Percentiles rank a stretch among this genome's conserved stretches.
phyloP scores from a whole-genome alignment of 2,797 vertebrate species.

The Miichthys miiuy region DNA sequence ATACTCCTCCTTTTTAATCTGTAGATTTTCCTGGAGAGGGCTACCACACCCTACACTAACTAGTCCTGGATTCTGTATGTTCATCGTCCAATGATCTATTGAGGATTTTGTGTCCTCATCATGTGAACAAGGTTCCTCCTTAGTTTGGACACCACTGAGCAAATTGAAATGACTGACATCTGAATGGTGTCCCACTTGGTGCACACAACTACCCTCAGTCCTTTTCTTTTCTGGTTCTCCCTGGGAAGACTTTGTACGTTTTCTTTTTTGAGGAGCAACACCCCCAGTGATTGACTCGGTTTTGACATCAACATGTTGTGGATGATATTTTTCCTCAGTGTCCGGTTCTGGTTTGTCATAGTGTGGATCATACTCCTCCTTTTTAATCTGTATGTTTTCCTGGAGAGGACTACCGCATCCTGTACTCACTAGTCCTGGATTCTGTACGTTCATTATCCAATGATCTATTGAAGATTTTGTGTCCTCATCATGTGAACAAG shows the following conservation, averaged over 20 bases:
- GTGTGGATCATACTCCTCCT: slow-evolving; percentile 4
- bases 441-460: neutral
- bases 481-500: neutral
- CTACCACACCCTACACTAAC: neutral
- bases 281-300: neutral
- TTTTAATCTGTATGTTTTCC: slow-evolving; percentile 11
- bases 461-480: neutral
- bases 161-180: neutral
- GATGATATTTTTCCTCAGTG: neutral
- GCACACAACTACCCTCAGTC: neutral
- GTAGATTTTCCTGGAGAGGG: neutral
- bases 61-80: neutral
- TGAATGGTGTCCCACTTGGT: neutral
- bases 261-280: neutral
- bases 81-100: neutral
- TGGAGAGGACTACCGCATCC: neutral
- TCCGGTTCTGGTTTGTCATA: slow-evolving; percentile 6
- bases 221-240: neutral
- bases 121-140: neutral
- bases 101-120: neutral
- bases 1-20: slow-evolving; percentile 20
- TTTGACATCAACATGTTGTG: neutral
- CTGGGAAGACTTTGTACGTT: neutral
- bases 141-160: neutral
- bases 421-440: neutral